Percentiles rank a stretch among this genome's conserved stretches.
These are phyloP conservation scores for Drosophila athabasca DNA, from an alignment of 1,140 invertebrate genomes.

Conservation along the genomic window DNA sequence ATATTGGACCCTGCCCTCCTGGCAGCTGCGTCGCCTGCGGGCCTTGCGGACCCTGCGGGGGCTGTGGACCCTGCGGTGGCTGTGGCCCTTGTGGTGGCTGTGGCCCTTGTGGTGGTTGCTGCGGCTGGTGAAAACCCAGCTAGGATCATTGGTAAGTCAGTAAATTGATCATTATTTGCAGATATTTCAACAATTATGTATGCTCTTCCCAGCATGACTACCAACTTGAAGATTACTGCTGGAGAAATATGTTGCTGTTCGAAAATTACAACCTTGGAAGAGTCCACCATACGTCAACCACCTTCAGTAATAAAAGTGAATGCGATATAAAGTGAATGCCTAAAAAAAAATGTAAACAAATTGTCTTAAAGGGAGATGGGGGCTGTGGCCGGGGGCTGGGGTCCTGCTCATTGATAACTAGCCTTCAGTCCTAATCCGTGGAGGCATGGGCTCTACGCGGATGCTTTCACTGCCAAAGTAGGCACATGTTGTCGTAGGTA, in stretches of 20 bases:
- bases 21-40: constrained; percentile 31
- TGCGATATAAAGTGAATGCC: neutral
- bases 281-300: constrained; percentile 1
- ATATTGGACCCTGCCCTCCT: constrained; percentile 49
- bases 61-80: constrained; percentile 3
- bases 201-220: neutral
- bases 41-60: constrained; percentile 30
- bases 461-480: constrained; percentile 5
- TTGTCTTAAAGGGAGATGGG: constrained; percentile 2
- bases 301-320: neutral
- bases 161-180: neutral
- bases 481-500: constrained; percentile 72
- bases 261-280: constrained; percentile 12
- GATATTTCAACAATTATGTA: neutral
- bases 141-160: neutral
- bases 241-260: constrained; percentile 30
- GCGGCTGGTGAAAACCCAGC: constrained; percentile 18
- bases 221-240: constrained; percentile 5
- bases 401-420: neutral
- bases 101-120: constrained; percentile 20
- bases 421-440: constrained; percentile 12
- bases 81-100: constrained; percentile 21
- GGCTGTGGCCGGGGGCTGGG: no score
- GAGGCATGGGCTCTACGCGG: no score
- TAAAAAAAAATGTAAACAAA: neutral